Percentiles rank a stretch among this genome's conserved stretches.
Evolutionary conservation across 2,113 vertebrate species (phyloP).

Genomic region (Ariopsis seemanni): DNA sequence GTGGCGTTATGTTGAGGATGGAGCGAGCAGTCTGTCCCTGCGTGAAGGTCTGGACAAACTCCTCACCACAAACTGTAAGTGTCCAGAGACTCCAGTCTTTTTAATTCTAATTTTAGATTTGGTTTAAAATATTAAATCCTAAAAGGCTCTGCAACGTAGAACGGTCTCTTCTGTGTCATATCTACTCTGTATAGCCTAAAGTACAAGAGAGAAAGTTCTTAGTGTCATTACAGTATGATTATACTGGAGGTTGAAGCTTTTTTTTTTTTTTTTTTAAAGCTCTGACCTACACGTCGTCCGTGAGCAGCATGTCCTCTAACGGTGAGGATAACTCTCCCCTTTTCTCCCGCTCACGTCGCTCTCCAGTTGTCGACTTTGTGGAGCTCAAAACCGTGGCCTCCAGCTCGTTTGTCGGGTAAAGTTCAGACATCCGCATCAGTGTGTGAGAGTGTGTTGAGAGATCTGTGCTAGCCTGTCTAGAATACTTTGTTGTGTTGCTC

Average conservation of each 20-base stretch:
- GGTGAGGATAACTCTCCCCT: slow-evolving; percentile 49
- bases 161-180: neutral
- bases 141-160: neutral
- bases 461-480: neutral
- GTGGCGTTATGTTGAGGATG: slow-evolving; percentile 80
- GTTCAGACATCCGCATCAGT: neutral
- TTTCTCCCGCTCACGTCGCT: slow-evolving; percentile 57
- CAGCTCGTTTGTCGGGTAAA: slow-evolving; percentile 70
- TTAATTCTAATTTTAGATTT: neutral
- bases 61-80: slow-evolving; percentile 78
- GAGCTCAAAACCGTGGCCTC: slow-evolving; percentile 83
- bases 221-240: neutral
- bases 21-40: slow-evolving; percentile 75
- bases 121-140: neutral
- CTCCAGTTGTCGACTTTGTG: slow-evolving; percentile 76
- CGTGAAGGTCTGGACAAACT: slow-evolving; percentile 77
- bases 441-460: neutral
- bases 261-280: neutral
- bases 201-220: neutral
- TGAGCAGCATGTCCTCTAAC: slow-evolving; percentile 15
- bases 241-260: neutral
- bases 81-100: no score
- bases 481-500: neutral
- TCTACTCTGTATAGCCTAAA: neutral
- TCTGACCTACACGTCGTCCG: slow-evolving; percentile 39